phyloP scores from a whole-genome alignment of 2,113 vertebrate genomes.

The Psophia crepitans region DNA sequence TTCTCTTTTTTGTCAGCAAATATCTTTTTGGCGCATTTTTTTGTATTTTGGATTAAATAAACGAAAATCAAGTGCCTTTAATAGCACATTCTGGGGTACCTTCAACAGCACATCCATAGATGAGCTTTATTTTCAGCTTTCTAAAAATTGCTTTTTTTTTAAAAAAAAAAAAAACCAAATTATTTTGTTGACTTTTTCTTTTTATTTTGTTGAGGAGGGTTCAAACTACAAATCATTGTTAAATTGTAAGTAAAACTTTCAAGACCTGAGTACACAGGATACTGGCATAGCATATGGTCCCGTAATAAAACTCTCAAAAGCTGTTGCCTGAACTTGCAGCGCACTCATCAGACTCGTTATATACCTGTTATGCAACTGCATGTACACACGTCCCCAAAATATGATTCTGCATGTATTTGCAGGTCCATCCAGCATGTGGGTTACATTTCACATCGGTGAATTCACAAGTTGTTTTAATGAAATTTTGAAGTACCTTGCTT shows the following conservation, averaged over 20 bases:
- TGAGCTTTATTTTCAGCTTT: neutral
- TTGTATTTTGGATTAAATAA: neutral
- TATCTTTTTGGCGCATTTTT: neutral
- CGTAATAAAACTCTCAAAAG: neutral
- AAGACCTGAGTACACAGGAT: neutral
- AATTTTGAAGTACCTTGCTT: neutral
- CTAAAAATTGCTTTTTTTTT: neutral
- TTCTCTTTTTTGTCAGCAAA: neutral
- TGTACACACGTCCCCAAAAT: neutral
- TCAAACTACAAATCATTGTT: neutral
- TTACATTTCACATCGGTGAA: neutral
- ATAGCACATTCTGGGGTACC: neutral
- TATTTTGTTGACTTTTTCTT: neutral
- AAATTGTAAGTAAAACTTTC: neutral
- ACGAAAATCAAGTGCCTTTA: neutral
- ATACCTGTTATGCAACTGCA: neutral
- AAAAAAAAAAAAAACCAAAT: neutral
- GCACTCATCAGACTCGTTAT: neutral
- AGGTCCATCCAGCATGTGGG: neutral
- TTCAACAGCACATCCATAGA: neutral
- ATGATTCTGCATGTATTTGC: neutral
- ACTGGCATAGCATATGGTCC: neutral
- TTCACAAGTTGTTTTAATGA: neutral
- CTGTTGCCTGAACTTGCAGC: neutral
- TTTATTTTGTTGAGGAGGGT: neutral